Conservation (phyloP, 2,888 invertebrate genomes). For the Nomada fabriciana region DNA sequence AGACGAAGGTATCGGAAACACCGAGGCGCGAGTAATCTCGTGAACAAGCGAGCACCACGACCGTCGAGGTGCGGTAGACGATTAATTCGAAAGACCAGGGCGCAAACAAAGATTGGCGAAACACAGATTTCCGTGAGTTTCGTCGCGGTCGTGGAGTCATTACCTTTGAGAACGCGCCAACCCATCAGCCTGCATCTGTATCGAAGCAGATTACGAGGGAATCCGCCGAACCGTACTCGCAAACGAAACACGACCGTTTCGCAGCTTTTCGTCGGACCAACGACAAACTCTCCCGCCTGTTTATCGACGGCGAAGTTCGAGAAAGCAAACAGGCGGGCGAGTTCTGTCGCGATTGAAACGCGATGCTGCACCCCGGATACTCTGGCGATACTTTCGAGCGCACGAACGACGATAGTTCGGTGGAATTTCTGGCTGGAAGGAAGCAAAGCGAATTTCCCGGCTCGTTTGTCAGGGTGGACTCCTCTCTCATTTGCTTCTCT, state of each 20-base stretch:
- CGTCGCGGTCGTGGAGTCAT: slow-evolving; percentile 7
- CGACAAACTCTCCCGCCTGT: slow-evolving; percentile 11
- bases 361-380: background rate
- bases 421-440: background rate
- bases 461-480: slow-evolving; percentile 5
- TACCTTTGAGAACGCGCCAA: slow-evolving; percentile 7
- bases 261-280: slow-evolving; percentile 9
- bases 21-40: background rate
- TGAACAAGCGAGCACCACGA: background rate
- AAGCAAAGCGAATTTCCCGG: slow-evolving; percentile 21
- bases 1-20: too few species aligned
- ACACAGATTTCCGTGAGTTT: background rate
- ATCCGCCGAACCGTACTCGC: slow-evolving; percentile 1
- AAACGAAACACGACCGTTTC: slow-evolving; percentile 21
- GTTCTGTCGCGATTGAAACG: slow-evolving; percentile 60
- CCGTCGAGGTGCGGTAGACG: background rate
- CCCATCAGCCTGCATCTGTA: background rate
- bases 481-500: background rate
- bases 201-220: slow-evolving; percentile 5
- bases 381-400: slow-evolving; percentile 1
- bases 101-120: slow-evolving; percentile 26
- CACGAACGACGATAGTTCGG: background rate
- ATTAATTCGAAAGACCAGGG: slow-evolving; percentile 23
- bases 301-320: slow-evolving; percentile 24
- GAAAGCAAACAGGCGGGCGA: slow-evolving; percentile 65